Conservation (phyloP, 1,140 invertebrate genomes). For the Drosophila navojoa region DNA sequence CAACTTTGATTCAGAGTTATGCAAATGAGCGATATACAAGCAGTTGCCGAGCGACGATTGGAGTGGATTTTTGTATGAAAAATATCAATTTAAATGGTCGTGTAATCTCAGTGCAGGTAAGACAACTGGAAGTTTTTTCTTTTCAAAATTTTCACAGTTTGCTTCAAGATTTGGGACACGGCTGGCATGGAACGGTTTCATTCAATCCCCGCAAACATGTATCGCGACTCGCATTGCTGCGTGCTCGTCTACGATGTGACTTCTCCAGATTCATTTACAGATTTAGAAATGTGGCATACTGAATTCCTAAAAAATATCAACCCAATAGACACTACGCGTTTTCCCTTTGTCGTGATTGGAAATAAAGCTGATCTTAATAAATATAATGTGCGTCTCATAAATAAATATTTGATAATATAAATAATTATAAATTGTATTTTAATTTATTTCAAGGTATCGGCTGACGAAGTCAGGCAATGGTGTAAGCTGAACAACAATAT, state of each 20-base stretch:
- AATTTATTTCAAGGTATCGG: constrained; percentile 87
- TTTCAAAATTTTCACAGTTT: neutral
- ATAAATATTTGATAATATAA: neutral
- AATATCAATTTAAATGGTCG: constrained; percentile 99
- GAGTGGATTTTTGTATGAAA: constrained; percentile 99
- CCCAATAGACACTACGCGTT: constrained; percentile 98
- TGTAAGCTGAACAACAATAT: constrained; percentile 93
- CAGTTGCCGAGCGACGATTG: constrained; percentile 99
- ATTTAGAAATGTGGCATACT: constrained; percentile 98
- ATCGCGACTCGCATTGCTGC: constrained; percentile 99
- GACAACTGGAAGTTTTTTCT: neutral
- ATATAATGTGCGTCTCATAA: constrained; percentile 88
- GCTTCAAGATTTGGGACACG: constrained; percentile 98
- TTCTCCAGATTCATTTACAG: constrained; percentile 98
- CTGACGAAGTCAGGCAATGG: constrained; percentile 98
- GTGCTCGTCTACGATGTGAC: constrained; percentile 99
- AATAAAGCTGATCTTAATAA: constrained; percentile 99
- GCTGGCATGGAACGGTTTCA: constrained; percentile 99
- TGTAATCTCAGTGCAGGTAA: constrained; percentile 98
- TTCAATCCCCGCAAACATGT: constrained; percentile 98
- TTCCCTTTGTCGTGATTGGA: constrained; percentile 99
- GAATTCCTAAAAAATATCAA: constrained; percentile 99
- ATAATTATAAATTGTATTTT: constrained; percentile 8
- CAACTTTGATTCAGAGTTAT: constrained; percentile 99
- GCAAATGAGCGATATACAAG: constrained; percentile 99